Evolutionary conservation across 1,140 invertebrate genomes (phyloP), one percentile per base, ranked within the genome.

Genomic region (Proctacanthus coquilletti): DNA sequence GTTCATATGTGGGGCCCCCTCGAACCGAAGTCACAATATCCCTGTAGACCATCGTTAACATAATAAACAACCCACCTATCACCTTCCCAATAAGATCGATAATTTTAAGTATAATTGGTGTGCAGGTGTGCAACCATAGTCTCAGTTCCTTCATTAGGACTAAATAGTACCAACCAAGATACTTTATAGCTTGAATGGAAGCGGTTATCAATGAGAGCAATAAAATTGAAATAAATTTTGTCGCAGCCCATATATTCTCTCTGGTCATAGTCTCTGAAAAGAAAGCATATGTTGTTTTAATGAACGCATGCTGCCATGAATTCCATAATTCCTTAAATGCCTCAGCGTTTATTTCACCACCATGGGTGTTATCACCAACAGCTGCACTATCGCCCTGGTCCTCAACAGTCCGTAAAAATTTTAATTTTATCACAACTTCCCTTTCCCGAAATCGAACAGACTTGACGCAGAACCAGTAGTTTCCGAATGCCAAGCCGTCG

Each of bases 391-490:
- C 44, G 38, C 62, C 57, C n/a, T n/a, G n/a, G n/a, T n/a, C n/a
- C 39, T 61, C 49, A 42, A 65, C 65, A 41, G 61, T 52, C 36
- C 65, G 59, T 31, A 71, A 35, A 42, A 56, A 56, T 51, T 67
- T 66, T 19, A 71, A 39, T 39, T 52, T 39, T 19, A 71, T 45
- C 34, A 63, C 56, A 20, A 69, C 53, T 58, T 69, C 65, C 21
- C 56, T 50, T 3, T 62, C 46, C 42, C 56, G 50, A 34, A 68
- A 65, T 39, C 60, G 59, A 3, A 72, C 42, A 38, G 57, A 61
- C 48, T 55, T 61, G 17, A 74, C 60, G 61, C 69, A 66, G 45
- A 72, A 74, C 70, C 70, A 72, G 45, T 71, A 68, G 29, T 61
- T 58, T 5, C 71, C 71, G 36, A 73, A 60, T 8, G 69, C 62